Base-by-base conservation (phyloP, 1,140 invertebrate genomes). In the Camponotus floridanus region DNA sequence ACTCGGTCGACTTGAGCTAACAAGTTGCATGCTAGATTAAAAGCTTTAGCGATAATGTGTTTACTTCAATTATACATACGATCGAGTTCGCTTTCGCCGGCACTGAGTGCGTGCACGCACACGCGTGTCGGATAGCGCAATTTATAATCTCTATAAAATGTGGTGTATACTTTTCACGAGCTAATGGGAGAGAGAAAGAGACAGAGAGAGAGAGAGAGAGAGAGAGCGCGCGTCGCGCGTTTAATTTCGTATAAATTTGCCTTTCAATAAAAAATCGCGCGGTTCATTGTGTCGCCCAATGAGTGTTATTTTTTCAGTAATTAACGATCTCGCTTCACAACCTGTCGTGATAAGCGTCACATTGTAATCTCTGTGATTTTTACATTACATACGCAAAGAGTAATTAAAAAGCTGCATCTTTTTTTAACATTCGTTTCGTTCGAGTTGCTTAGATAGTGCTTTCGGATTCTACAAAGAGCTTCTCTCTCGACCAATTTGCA, bases 1-100 rank as follows among this genome's bases (percentile, higher is more conserved):
- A 26, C 76, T 61, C 65, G 85, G 39, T 68, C 73, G 80, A 89
- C 81, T 90, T 70, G 80, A 59, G 64, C 78, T 78, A 87, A 90
- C 88, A 78, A 90, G 76, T 90, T 92, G 85, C 76, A 89, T 81
- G 86, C 85, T 86, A 85, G 90, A 92, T 92, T 90, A 92, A 92
- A 92, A 91, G 91, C 91, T 91, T 92, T 91, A 74, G 74, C 86
- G 80, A 86, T 89, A 91, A 92, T 91, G 90, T 87, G 78, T 86
- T 90, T 88, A 62, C 89, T 68, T 87, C 78, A 80, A 91, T 87
- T 85, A 83, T 85, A 88, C 62, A 64, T 74, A 39, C 36, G 36
- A 59, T 81, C 55, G 26, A n/a, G 21, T n/a, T 26, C 65, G 33
- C 57, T 31, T 48, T 21, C 21, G 42, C 11, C 33, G 36, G 39